Percentiles rank a stretch among this genome's conserved stretches.
phyloP scores from a whole-genome alignment of 2,888 invertebrate species.

The Malthinus flaveolus region DNA sequence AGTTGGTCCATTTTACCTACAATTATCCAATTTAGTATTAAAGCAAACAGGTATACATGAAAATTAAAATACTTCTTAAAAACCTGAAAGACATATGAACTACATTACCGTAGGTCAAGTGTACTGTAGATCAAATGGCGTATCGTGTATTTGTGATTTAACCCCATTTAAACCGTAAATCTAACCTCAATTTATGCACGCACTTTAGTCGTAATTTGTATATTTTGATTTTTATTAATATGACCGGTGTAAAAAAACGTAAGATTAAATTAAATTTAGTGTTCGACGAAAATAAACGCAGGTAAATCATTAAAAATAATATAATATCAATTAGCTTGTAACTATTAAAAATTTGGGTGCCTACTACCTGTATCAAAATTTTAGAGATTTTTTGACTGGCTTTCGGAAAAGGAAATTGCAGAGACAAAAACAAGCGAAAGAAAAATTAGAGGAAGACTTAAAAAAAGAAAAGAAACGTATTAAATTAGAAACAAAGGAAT shows the following conservation, averaged over 20 bases:
- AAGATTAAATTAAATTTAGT: constrained; percentile 59
- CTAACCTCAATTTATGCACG: no score
- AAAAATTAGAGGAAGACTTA: constrained; percentile 68
- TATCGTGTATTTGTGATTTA: no score
- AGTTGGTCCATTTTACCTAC: constrained; percentile 75
- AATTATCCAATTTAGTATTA: no score
- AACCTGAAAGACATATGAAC: no score
- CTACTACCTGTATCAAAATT: neutral
- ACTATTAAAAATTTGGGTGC: neutral
- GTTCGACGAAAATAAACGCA: constrained; percentile 64
- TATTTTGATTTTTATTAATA: neutral
- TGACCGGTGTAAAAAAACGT: constrained; percentile 49
- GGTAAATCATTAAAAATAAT: constrained; percentile 50
- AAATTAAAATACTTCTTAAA: no score
- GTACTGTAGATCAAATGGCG: no score
- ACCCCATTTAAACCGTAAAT: no score
- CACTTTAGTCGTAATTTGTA: no score
- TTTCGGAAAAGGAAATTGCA: constrained; percentile 81
- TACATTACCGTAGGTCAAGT: no score
- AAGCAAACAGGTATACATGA: no score
- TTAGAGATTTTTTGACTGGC: constrained; percentile 78
- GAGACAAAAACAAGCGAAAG: constrained; percentile 74
- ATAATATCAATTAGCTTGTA: no score
- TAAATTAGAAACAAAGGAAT: constrained; percentile 72
- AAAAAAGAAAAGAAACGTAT: constrained; percentile 78